A percentile compares a stretch with the other conserved stretches of the same genome.
Conservation (phyloP, 2,113 vertebrate species). For the Apus apus region DNA sequence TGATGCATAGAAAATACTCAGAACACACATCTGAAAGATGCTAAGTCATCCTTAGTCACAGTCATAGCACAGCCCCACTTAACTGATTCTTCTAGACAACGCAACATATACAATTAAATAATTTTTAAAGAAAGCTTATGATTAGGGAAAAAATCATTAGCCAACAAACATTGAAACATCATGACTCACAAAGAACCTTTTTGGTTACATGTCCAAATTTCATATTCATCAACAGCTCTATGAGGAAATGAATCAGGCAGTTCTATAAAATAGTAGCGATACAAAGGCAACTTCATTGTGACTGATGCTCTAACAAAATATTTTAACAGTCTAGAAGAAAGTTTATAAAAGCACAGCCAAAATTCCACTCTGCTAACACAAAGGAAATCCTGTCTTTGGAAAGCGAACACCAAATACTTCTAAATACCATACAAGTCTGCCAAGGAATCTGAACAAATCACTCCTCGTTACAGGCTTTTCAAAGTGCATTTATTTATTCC, state of each 20-base stretch:
- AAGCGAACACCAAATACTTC: not conserved
- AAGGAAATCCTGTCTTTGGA: not conserved
- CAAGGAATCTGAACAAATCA: not conserved
- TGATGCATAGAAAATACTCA: not conserved
- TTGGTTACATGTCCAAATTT: not conserved
- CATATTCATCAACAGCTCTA: not conserved
- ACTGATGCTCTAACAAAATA: not conserved
- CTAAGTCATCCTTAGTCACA: not conserved
- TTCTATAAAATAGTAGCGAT: not conserved
- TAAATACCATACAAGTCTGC: not conserved
- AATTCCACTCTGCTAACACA: not conserved
- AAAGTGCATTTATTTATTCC: not conserved
- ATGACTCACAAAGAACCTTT: not conserved
- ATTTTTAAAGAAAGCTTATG: not conserved
- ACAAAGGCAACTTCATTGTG: not conserved
- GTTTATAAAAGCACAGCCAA: not conserved
- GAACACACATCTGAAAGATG: not conserved
- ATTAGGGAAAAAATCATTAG: not conserved
- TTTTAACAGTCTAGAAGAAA: not conserved
- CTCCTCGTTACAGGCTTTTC: not conserved
- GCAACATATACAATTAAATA: rapidly evolving
- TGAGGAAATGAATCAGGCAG: not conserved
- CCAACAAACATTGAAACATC: not conserved
- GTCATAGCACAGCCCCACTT: not conserved
- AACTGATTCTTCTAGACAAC: not conserved